phyloP scores from a whole-genome alignment of 2,888 invertebrate species.

The Enchytraeus crypticus region DNA sequence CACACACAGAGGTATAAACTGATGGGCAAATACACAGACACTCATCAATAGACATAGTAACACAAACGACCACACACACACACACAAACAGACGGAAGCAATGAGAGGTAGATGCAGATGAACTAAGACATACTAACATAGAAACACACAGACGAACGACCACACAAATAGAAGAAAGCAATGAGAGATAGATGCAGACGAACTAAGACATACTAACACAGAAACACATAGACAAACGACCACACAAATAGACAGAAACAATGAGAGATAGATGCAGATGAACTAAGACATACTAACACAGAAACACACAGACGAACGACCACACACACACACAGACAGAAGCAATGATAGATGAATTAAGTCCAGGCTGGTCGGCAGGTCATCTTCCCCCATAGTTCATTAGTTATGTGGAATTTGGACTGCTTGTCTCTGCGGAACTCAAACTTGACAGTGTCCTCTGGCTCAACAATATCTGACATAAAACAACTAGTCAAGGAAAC shows the following conservation, averaged over 20 bases:
- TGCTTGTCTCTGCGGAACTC: not conserved
- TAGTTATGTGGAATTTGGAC: not conserved
- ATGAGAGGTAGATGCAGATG: too few relatives aligned
- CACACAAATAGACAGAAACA: not conserved
- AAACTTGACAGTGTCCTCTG: not conserved
- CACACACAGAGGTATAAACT: too few relatives aligned
- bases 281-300: not conserved
- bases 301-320: not conserved
- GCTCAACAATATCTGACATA: not conserved
- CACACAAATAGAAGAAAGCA: not conserved
- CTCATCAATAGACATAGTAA: too few relatives aligned
- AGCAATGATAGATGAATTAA: not conserved
- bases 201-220: not conserved
- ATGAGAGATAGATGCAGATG: not conserved
- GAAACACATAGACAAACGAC: not conserved
- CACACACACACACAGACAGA: not conserved
- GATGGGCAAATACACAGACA: too few relatives aligned
- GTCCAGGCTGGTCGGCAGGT: not conserved
- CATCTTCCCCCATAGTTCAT: not conserved
- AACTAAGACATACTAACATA: not conserved
- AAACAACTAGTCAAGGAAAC: not conserved
- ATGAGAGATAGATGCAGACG: too few relatives aligned
- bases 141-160: not conserved
- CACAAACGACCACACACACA: too few relatives aligned
- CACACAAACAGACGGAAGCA: too few relatives aligned